These are phyloP conservation scores for Conus ventricosus DNA, from an alignment of 1,140 invertebrate species.

Conservation along the genomic window DNA sequence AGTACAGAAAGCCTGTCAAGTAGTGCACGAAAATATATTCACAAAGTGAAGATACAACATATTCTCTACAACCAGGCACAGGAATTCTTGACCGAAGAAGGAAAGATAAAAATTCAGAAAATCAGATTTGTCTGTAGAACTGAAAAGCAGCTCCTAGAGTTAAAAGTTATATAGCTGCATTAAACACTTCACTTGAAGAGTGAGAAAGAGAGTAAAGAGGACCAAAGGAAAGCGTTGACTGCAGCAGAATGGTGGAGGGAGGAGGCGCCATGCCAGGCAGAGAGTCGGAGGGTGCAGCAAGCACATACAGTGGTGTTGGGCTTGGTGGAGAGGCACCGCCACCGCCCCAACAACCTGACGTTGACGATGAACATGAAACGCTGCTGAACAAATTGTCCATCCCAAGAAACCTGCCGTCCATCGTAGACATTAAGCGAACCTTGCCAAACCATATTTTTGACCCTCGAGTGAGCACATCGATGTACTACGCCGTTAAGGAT, in stretches of 20 bases:
- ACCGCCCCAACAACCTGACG: neutral
- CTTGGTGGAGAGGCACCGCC: neutral
- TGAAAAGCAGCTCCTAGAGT: too few species aligned
- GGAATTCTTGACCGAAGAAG: neutral
- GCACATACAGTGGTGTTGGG: conserved; percentile 17
- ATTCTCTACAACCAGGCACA: neutral
- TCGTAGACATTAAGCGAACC: conserved; percentile 63
- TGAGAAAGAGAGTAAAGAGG: neutral
- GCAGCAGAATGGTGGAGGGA: conserved; percentile 27
- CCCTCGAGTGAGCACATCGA: conserved; percentile 61
- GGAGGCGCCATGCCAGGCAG: neutral
- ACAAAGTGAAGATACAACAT: neutral
- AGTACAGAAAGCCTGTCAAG: too few species aligned
- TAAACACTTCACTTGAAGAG: neutral
- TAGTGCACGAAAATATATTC: too few species aligned
- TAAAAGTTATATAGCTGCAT: too few species aligned
- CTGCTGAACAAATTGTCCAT: conserved; percentile 38
- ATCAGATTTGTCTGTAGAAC: too few species aligned
- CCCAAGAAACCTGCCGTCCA: conserved; percentile 57
- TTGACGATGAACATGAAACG: conserved; percentile 25
- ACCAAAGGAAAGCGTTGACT: neutral
- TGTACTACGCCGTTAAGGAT: conserved; percentile 71
- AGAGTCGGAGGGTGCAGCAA: neutral
- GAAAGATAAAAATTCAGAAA: neutral
- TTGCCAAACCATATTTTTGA: conserved; percentile 71